Evolutionary conservation across 2,113 vertebrate species (phyloP).

Genomic region (Lamprotornis superbus): DNA sequence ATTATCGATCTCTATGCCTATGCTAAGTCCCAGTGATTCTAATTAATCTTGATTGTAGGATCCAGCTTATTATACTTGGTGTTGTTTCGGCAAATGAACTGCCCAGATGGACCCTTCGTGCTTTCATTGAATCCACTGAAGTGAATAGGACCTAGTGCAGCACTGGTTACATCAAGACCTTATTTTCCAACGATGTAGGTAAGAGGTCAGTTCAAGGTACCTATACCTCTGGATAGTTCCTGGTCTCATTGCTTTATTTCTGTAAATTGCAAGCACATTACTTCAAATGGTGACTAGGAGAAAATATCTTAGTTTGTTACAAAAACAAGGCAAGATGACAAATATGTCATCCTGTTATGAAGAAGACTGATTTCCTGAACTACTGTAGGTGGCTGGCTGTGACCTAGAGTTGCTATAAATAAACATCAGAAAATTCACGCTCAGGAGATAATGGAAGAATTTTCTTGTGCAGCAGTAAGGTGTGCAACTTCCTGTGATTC

Average conservation of each 20-base stretch:
- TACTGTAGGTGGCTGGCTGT: constrained; percentile 27
- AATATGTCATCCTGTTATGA: constrained; percentile 18
- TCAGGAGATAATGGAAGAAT: not conserved
- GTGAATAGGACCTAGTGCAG: not conserved
- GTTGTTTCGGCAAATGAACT: not conserved
- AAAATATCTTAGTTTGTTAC: constrained; percentile 16
- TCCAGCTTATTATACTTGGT: not conserved
- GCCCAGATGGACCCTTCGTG: not conserved
- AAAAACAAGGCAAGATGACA: constrained; percentile 42
- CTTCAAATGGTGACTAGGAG: constrained; percentile 15
- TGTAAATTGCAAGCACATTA: not conserved
- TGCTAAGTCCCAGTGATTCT: constrained; percentile 22
- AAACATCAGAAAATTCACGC: constrained; percentile 19
- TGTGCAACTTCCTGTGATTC: not conserved
- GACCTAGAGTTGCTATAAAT: constrained; percentile 16
- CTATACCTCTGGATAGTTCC: not conserved
- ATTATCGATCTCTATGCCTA: not conserved
- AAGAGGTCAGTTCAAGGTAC: not conserved
- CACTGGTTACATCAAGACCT: not conserved
- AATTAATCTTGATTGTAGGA: constrained; percentile 33
- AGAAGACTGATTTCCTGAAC: constrained; percentile 55
- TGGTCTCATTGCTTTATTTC: constrained; percentile 18
- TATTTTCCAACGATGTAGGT: not conserved
- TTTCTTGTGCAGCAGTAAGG: not conserved
- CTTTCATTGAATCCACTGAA: not conserved